Percentiles rank a stretch among this genome's conserved stretches.
These are phyloP conservation scores for Piezodorus guildinii DNA, from an alignment of 1,140 invertebrate species.

Conservation along the genomic window DNA sequence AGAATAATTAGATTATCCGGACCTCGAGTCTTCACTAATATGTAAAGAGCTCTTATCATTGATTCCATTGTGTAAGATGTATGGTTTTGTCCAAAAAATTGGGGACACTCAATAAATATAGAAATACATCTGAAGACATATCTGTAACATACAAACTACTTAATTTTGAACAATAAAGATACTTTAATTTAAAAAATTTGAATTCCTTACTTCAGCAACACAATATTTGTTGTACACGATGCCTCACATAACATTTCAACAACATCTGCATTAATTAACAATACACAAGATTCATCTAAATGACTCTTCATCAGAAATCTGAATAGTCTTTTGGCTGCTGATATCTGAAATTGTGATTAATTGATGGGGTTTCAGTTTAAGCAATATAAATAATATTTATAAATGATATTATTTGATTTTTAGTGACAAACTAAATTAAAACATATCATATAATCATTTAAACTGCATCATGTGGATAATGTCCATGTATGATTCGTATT, in stretches of 20 bases:
- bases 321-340: too few species aligned
- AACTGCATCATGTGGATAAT: too few species aligned
- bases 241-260: neutral
- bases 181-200: neutral
- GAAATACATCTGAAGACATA: neutral
- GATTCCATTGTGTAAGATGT: neutral
- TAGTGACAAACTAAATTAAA: too few species aligned
- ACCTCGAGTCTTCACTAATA: neutral
- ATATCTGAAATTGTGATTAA: too few species aligned
- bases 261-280: neutral
- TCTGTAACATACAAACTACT: neutral
- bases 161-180: neutral
- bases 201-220: neutral
- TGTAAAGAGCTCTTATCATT: neutral
- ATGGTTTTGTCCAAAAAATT: slow-evolving; percentile 3
- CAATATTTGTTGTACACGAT: neutral
- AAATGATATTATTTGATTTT: too few species aligned
- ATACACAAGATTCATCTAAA: too few species aligned
- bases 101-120: neutral
- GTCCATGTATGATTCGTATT: too few species aligned
- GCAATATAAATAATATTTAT: too few species aligned
- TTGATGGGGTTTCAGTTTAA: too few species aligned
- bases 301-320: too few species aligned
- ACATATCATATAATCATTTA: too few species aligned
- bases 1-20: too few species aligned